phyloP scores from a whole-genome alignment of 2,113 vertebrate species.

The Callocephalon fimbriatum region DNA sequence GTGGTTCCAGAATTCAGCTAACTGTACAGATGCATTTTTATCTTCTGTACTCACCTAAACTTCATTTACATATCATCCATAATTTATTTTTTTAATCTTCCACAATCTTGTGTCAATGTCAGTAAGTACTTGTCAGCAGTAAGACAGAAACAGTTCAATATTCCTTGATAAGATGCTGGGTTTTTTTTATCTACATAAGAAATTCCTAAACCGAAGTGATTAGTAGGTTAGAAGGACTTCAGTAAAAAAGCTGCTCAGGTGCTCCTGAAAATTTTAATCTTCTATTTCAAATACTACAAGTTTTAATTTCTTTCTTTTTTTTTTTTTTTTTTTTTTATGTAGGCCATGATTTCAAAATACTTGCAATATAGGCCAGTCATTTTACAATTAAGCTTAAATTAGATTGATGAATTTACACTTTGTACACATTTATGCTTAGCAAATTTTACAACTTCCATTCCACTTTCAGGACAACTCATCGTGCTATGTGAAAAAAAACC shows the following conservation, averaged over 20 bases:
- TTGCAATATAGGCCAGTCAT: not conserved
- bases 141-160: not conserved
- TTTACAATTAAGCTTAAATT: not conserved
- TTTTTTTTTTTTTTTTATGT: not conserved
- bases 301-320: not conserved
- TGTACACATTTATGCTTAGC: not conserved
- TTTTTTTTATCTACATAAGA: not conserved
- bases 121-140: not conserved
- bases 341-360: not conserved
- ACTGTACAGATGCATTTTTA: not conserved
- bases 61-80: not conserved
- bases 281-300: not conserved
- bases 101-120: not conserved
- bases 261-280: not conserved
- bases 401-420: not conserved
- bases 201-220: not conserved
- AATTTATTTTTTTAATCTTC: not conserved
- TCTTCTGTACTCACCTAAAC: not conserved
- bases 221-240: not conserved
- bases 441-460: not conserved
- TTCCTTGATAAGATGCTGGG: not conserved
- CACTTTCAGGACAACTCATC: not conserved
- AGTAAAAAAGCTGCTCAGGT: not conserved
- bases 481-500: not conserved
- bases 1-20: not conserved